Evolutionary conservation across 2,888 invertebrate genomes (phyloP).

Genomic region (Dioctria linearis): DNA sequence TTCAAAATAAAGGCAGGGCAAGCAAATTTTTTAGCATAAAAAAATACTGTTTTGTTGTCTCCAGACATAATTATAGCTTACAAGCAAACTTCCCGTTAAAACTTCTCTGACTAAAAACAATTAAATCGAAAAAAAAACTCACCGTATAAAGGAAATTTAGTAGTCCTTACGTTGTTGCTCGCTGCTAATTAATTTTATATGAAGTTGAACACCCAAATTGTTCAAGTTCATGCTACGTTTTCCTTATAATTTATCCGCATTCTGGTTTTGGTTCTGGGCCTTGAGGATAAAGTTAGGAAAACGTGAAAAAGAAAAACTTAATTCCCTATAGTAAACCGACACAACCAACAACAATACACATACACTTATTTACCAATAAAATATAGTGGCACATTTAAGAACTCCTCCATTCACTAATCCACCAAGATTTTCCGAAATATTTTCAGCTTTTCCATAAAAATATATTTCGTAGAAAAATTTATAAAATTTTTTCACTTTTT

Average conservation of each 20-base stretch:
- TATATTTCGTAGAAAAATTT: constrained; percentile 14
- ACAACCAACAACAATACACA: not conserved
- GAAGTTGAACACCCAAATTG: not conserved
- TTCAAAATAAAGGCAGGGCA: too few species aligned
- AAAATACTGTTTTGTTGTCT: too few species aligned
- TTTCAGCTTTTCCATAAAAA: not conserved
- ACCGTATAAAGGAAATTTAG: too few species aligned
- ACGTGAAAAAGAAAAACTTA: not conserved
- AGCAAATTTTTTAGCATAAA: too few species aligned
- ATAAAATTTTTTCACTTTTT: not conserved
- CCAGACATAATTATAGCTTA: too few species aligned
- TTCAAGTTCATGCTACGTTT: not conserved
- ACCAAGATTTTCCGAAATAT: not conserved
- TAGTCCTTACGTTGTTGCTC: not conserved
- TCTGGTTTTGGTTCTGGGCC: not conserved
- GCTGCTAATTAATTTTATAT: not conserved
- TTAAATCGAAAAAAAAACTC: too few species aligned
- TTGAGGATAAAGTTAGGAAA: constrained; percentile 22
- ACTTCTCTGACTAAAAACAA: too few species aligned
- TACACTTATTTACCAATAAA: constrained; percentile 29
- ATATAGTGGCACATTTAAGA: not conserved
- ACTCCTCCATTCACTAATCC: not conserved
- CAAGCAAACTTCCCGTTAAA: too few species aligned
- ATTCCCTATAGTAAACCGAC: not conserved
- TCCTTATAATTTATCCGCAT: constrained; percentile 30